These are phyloP conservation scores for Dasypus novemcinctus DNA, from an alignment of 2,113 vertebrate genomes.

Conservation along the genomic window DNA sequence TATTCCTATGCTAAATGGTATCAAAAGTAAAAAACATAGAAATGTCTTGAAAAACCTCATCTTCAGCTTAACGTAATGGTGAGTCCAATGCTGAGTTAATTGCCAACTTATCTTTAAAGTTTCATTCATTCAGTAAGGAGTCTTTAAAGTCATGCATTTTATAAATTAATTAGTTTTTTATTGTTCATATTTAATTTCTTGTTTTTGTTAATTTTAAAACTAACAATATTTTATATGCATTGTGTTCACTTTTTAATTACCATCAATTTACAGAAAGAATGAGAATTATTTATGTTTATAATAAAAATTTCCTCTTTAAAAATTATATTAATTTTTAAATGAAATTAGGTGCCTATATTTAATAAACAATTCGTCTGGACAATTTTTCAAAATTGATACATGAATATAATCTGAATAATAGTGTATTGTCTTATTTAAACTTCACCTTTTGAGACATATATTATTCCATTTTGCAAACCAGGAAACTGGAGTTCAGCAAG, in stretches of 20 bases:
- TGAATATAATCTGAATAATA: not conserved
- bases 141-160: not conserved
- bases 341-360: not conserved
- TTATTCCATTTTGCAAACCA: not conserved
- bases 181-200: not conserved
- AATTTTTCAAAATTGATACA: not conserved
- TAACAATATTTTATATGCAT: not conserved
- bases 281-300: not conserved
- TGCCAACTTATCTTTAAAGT: not conserved
- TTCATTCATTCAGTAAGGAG: not conserved
- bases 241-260: not conserved
- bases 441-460: not conserved
- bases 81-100: not conserved
- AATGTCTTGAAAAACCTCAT: not conserved
- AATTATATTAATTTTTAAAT: not conserved
- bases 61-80: not conserved
- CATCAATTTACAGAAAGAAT: not conserved
- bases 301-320: not conserved
- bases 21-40: not conserved
- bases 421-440: not conserved
- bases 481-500: not conserved
- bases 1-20: not conserved
- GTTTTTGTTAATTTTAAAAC: not conserved
- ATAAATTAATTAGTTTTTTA: not conserved
- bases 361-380: not conserved